Evolutionary conservation across 2,888 invertebrate genomes (phyloP), one percentile per base, ranked within the genome.

Genomic region (Cosmorhoe ocellata): DNA sequence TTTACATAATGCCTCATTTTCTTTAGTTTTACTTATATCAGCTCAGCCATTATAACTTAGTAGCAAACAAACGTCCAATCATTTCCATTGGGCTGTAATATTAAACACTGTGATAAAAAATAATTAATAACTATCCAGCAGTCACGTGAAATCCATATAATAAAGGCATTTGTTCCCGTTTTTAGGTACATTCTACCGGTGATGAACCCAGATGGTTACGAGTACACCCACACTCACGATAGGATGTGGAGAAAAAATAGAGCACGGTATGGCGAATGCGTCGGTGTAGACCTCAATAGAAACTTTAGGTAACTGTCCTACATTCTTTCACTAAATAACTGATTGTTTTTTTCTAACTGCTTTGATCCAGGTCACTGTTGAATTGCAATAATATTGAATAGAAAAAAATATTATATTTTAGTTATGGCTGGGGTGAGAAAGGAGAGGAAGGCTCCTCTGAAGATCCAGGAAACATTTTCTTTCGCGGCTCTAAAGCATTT

Each of bases 141-240:
- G n/a, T n/a, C n/a, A n/a, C n/a, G n/a, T n/a, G n/a, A n/a, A n/a
- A n/a, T n/a, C n/a, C n/a, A n/a, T n/a, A n/a, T n/a, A n/a, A n/a
- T n/a, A n/a, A n/a, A n/a, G n/a, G n/a, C n/a, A n/a, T 7, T 24
- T 24, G 5, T 3, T 24, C 6, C 24, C 1, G 12, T 11, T 4
- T n/a, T 13, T n/a, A 92, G 91, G 92, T 95, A 94, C 71, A 89
- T 96, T 44, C 86, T 95, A 7, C 95, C 96, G 7, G 92, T 96
- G 11, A 80, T 94, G 49, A 96, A 96, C 79, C 96, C 96, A 6
- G 96, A 98, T 74, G 97, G 98, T 1, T 98, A 98, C 74, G 96
- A 95, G 69, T 96, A 95, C 79, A 94, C 96, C 0, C 96, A 96
- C 78, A 93, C 92, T 0, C 91, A 91, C 9, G 96, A 97, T 74